Percentiles rank a stretch among this genome's conserved stretches.
Conservation (phyloP, 2,797 vertebrate genomes). For the Falco novaeseelandiae region DNA sequence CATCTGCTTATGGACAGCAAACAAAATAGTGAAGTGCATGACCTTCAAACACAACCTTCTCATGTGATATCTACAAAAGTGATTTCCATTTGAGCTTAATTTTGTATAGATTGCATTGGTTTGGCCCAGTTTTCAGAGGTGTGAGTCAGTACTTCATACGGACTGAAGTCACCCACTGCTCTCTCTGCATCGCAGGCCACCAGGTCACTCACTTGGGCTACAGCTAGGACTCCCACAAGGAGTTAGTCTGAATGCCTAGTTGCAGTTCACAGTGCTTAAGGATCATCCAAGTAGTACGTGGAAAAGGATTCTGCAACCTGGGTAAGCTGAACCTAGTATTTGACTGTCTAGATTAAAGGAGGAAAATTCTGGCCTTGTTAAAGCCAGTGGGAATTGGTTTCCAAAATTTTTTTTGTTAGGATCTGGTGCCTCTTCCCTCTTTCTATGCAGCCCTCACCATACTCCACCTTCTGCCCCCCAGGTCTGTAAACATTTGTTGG, state of each 20-base stretch:
- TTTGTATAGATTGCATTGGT: not conserved
- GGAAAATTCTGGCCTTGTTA: not conserved
- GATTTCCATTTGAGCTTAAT: not conserved
- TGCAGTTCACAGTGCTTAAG: not conserved
- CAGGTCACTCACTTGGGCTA: not conserved
- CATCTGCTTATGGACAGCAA: not conserved
- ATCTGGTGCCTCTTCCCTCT: not conserved
- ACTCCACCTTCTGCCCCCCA: accelerated
- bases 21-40: not conserved
- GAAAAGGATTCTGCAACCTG: not conserved
- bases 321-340: not conserved
- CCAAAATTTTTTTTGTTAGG: not conserved
- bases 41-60: not conserved
- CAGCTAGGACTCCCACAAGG: not conserved
- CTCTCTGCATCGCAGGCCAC: not conserved
- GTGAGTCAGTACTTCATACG: not conserved
- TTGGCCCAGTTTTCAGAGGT: not conserved
- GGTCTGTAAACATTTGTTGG: not conserved
- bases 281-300: not conserved
- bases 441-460: not conserved
- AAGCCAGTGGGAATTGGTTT: not conserved
- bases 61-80: not conserved
- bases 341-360: not conserved
- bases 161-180: not conserved
- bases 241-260: not conserved